Percentiles rank a stretch among this genome's conserved stretches.
These are phyloP conservation scores for Anableps anableps DNA, from an alignment of 2,797 vertebrate genomes.

Conservation along the genomic window DNA sequence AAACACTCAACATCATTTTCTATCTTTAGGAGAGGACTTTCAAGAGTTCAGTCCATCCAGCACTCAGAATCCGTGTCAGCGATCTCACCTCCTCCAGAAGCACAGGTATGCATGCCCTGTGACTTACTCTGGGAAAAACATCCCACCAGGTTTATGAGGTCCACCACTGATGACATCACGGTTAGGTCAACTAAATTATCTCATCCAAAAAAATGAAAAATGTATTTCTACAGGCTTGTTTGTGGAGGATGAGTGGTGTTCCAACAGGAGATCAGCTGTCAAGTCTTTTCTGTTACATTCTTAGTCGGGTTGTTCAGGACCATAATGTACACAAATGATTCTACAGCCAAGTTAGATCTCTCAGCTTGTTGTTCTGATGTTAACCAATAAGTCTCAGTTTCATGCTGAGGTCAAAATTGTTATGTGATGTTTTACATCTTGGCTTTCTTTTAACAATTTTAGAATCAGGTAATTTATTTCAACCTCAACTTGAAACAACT, in stretches of 20 bases:
- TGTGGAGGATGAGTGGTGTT: background rate
- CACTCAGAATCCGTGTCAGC: conserved; percentile 47
- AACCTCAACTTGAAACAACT: background rate
- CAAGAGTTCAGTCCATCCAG: conserved; percentile 77
- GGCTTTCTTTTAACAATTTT: background rate
- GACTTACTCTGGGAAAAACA: background rate
- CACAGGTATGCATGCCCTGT: conserved; percentile 56
- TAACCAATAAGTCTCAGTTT: background rate
- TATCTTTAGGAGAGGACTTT: conserved; percentile 74
- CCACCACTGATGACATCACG: background rate
- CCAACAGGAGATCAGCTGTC: background rate
- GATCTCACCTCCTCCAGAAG: conserved; percentile 48
- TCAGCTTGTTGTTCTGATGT: background rate
- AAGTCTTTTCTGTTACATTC: background rate
- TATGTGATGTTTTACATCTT: background rate
- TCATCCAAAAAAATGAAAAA: background rate
- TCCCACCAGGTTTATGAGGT: background rate
- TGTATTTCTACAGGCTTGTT: background rate
- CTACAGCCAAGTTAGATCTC: background rate
- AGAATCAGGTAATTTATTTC: background rate
- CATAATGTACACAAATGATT: background rate
- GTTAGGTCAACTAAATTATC: background rate
- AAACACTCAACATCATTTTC: background rate
- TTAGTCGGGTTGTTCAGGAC: background rate
- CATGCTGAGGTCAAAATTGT: background rate